These are phyloP conservation scores for Apodemia mormo DNA, from an alignment of 2,888 invertebrate genomes.

Conservation along the genomic window DNA sequence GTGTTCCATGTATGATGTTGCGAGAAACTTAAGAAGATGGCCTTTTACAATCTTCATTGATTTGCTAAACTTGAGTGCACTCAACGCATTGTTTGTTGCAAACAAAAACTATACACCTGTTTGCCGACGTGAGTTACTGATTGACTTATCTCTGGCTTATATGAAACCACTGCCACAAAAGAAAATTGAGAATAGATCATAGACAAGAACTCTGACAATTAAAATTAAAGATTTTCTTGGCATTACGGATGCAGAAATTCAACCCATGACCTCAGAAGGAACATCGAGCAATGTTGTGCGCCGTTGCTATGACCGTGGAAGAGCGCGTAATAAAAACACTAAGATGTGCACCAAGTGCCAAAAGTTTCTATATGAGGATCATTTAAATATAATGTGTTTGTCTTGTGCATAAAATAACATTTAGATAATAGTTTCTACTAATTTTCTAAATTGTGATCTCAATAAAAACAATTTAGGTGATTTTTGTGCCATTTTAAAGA, in stretches of 20 bases:
- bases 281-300: slow-evolving; percentile 24
- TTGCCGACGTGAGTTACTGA: slow-evolving; percentile 26
- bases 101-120: slow-evolving; percentile 18
- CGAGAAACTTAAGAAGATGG: slow-evolving; percentile 35
- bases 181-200: slow-evolving; percentile 5
- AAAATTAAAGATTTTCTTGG: slow-evolving; percentile 23
- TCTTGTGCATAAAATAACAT: slow-evolving; percentile 26
- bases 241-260: slow-evolving; percentile 18
- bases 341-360: slow-evolving; percentile 27
- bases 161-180: slow-evolving; percentile 26
- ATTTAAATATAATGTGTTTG: slow-evolving; percentile 30
- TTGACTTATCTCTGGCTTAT: slow-evolving; percentile 28
- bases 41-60: slow-evolving; percentile 32
- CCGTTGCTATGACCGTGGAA: slow-evolving; percentile 28
- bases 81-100: slow-evolving; percentile 28
- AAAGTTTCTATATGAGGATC: slow-evolving; percentile 25
- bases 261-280: slow-evolving; percentile 18
- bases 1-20: slow-evolving; percentile 36
- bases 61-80: slow-evolving; percentile 35
- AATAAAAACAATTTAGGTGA: background rate
- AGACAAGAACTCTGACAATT: slow-evolving; percentile 8
- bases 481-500: background rate
- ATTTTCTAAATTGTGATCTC: slow-evolving; percentile 9
- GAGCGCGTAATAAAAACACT: slow-evolving; percentile 32
- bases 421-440: slow-evolving; percentile 21